These are phyloP conservation scores for Psittacula echo DNA, from an alignment of 2,797 vertebrate species.

Conservation along the genomic window DNA sequence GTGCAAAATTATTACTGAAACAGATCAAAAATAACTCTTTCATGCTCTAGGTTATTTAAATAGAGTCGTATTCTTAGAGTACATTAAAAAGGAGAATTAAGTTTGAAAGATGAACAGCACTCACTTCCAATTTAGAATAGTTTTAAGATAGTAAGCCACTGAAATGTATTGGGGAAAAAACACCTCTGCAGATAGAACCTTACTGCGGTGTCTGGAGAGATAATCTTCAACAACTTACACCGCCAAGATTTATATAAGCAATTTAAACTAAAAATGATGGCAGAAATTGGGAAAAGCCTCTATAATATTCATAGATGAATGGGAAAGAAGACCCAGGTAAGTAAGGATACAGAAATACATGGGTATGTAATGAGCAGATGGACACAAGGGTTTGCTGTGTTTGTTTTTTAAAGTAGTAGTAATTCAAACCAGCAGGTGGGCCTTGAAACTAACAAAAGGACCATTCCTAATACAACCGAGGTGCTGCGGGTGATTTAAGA, in stretches of 20 bases:
- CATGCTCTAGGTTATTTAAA: neutral
- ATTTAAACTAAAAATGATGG: neutral
- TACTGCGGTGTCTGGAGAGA: neutral
- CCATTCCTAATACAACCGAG: neutral
- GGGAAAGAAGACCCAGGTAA: neutral
- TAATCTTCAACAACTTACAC: neutral
- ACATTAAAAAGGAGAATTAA: conserved; percentile 7
- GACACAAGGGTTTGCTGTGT: neutral
- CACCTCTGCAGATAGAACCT: neutral
- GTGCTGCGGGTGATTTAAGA: neutral
- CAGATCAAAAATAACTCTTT: neutral
- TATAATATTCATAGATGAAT: neutral
- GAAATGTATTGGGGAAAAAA: neutral
- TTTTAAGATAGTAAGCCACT: neutral
- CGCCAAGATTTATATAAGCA: neutral
- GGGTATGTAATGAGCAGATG: neutral
- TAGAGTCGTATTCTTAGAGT: neutral
- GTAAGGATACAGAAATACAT: neutral
- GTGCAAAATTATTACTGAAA: neutral
- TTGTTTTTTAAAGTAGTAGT: neutral
- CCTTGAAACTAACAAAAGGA: neutral
- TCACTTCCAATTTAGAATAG: neutral
- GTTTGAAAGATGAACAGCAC: conserved; percentile 9
- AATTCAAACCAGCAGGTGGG: neutral
- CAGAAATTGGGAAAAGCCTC: neutral